A percentile compares a stretch with the other conserved stretches of the same genome.
These are phyloP conservation scores for Epizoanthus ramosus DNA, from an alignment of 92 coral and sea anemone genomes.

Conservation along the genomic window DNA sequence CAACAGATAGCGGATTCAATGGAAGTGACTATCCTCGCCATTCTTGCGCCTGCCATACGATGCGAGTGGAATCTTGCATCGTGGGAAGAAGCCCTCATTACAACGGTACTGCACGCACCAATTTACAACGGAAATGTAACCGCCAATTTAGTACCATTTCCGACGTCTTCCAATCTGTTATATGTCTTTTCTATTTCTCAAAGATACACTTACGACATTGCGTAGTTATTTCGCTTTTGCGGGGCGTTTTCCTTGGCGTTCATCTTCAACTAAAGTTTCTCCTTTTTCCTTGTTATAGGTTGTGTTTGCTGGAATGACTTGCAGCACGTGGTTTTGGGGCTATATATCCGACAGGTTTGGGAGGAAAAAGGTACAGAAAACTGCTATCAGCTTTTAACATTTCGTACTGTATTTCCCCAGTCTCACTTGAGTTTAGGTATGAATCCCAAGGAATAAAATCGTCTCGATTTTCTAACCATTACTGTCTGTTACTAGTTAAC, in stretches of 20 bases:
- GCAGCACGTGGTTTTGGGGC: slow-evolving; percentile 95
- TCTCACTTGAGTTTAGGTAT: too few species aligned
- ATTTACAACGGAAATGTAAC: not conserved
- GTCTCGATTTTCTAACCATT: too few species aligned
- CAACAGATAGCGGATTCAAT: slow-evolving; percentile 95
- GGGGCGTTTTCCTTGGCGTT: too few species aligned
- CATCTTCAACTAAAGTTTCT: too few species aligned
- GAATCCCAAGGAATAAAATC: too few species aligned
- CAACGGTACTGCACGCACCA: slow-evolving; percentile 65
- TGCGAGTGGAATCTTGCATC: slow-evolving; percentile 91
- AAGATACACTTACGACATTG: not conserved
- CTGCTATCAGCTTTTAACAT: not conserved
- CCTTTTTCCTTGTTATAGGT: slow-evolving; percentile 53
- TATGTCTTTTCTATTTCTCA: too few species aligned
- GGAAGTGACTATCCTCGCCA: slow-evolving; percentile 92
- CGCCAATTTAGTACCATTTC: not conserved
- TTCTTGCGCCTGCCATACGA: slow-evolving; percentile 88
- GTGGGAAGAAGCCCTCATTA: slow-evolving; percentile 91
- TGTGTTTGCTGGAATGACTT: slow-evolving; percentile 91
- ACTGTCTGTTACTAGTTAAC: too few species aligned
- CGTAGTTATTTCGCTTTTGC: not conserved
- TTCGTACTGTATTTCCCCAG: too few species aligned
- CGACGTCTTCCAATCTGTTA: not conserved
- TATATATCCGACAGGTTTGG: slow-evolving; percentile 87
- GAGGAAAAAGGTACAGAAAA: slow-evolving; percentile 75